Evolutionary conservation across 2,797 vertebrate genomes (phyloP), one percentile per base, ranked within the genome.

Genomic region (Enteromius fasciolatus): DNA sequence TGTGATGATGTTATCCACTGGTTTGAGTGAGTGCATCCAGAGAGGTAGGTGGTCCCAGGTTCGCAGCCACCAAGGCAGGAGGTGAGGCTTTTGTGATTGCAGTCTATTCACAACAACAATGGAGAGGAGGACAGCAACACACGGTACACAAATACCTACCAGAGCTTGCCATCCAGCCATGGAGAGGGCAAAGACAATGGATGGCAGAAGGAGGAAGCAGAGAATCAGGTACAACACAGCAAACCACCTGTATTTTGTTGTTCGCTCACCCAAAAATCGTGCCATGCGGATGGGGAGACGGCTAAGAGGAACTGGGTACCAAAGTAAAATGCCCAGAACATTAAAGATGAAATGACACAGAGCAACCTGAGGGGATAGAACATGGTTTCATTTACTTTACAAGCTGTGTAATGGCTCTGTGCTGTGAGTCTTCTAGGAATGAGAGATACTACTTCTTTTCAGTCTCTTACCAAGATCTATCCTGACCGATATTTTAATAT

Each of bases 331-430:
- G 78, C 96, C 96, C 0, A 95, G 95, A 87, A 97, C 90, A 69
- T 98, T 99, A 92, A 98, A 94, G 97, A 96, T 46, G 91, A 98
- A 96, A 90, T 98, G 97, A 85, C 97, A 97, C 70, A 98, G 91
- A 33, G 97, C 96, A 0, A 98, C 96, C 97, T 97, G 89, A 23
- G 20, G 23, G 12, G 31, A 57, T 7, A 67, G 23, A n/a, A 50
- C 69, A 72, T 72, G 17, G 2, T 31, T 54, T 28, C 28, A n/a
- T 64, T 46, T 33, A 11, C 48, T 73, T 33, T 33, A 52, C 41
- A 50, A 72, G 31, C 4, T 12, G 14, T 48, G 8, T 20, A n/a
- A 18, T 52, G 57, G 23, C 1, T 48, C 33, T 66, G 63, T 36
- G 28, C 28, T 64, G 18, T 36, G 20, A 69, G 39, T 69, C 12